Percentiles rank a stretch among this genome's conserved stretches.
These are phyloP conservation scores for Bombyx huttoni DNA, from an alignment of 2,888 invertebrate species.

Conservation along the genomic window DNA sequence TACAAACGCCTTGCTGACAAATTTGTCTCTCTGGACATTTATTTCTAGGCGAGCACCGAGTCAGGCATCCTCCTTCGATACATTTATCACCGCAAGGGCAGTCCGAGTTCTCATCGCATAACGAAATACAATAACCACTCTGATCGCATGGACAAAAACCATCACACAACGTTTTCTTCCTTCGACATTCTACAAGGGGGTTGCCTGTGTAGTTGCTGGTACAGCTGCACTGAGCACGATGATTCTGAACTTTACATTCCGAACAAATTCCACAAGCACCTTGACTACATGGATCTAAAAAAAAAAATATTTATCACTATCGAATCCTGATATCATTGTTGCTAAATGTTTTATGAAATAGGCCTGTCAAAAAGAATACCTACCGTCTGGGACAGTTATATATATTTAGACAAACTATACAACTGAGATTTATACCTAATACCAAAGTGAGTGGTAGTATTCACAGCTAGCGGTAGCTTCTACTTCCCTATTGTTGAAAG, in stretches of 20 bases:
- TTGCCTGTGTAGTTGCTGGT: conserved; percentile 86
- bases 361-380: too few species aligned
- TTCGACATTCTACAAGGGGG: conserved; percentile 82
- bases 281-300: conserved; percentile 83
- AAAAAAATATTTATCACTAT: too few species aligned
- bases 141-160: conserved; percentile 86
- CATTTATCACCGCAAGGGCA: conserved; percentile 90
- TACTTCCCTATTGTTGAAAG: too few species aligned
- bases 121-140: conserved; percentile 82
- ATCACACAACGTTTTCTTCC: conserved; percentile 80
- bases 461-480: too few species aligned
- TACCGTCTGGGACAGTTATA: too few species aligned
- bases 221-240: conserved; percentile 89
- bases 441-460: too few species aligned
- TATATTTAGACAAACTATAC: too few species aligned
- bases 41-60: conserved; percentile 77
- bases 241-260: conserved; percentile 85
- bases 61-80: conserved; percentile 78
- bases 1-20: conserved; percentile 79
- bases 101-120: conserved; percentile 76
- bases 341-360: too few species aligned
- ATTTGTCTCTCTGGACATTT: conserved; percentile 84
- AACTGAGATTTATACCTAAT: too few species aligned
- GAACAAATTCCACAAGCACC: conserved; percentile 88
- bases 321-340: too few species aligned